Evolutionary conservation across 2,888 invertebrate species (phyloP).

Genomic region (Apantesis nais): DNA sequence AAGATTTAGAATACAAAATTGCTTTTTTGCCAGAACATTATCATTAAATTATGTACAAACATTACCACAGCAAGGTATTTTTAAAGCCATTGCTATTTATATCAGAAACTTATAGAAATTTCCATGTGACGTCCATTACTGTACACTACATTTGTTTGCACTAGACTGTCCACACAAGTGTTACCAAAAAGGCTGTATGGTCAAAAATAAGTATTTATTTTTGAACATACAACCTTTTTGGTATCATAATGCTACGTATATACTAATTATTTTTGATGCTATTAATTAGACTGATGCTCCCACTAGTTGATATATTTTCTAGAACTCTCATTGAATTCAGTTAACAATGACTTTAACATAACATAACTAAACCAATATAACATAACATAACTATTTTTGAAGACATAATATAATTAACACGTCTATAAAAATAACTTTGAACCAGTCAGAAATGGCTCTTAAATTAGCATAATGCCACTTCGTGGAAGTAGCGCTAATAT

Average conservation of each 20-base stretch:
- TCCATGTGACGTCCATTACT: background rate
- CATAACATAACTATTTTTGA: background rate
- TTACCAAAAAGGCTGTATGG: background rate
- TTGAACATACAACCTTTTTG: too few relatives aligned
- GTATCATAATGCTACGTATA: background rate
- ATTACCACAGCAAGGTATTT: background rate
- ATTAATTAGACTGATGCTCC: background rate
- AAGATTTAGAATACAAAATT: too few relatives aligned
- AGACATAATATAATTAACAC: too few relatives aligned
- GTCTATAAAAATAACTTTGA: too few relatives aligned
- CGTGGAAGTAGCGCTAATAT: background rate
- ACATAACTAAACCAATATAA: background rate
- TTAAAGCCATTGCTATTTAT: background rate
- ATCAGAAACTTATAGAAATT: background rate
- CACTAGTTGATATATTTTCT: background rate
- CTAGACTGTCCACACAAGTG: background rate
- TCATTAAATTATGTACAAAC: background rate
- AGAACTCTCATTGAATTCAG: background rate
- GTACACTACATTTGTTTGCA: background rate
- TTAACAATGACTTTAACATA: background rate
- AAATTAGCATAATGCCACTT: background rate
- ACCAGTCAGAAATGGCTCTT: too few relatives aligned
- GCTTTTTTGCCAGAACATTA: too few relatives aligned
- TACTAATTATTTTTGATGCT: background rate
- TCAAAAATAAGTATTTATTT: background rate